phyloP scores from a whole-genome alignment of 23 tunicate genomes.

The Styela clava region DNA sequence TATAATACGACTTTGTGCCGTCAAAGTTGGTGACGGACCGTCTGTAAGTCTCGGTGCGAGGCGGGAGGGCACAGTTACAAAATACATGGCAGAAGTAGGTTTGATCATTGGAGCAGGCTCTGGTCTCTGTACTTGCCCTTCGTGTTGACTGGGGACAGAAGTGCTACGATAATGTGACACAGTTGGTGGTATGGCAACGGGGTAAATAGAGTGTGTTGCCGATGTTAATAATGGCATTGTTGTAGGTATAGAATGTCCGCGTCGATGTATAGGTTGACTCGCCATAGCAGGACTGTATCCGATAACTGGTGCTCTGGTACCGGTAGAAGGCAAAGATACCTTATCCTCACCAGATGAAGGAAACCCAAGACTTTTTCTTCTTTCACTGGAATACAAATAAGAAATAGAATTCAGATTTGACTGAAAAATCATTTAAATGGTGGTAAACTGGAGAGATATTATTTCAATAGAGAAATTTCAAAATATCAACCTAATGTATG shows the following conservation, averaged over 20 bases:
- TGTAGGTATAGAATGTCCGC: constrained; percentile 28
- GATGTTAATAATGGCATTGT: constrained; percentile 7
- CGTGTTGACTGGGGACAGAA: constrained; percentile 3
- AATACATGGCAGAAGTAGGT: constrained; percentile 17
- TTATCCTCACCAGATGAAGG: neutral
- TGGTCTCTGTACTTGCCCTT: neutral
- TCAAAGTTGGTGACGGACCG: constrained; percentile 23
- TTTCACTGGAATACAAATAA: neutral
- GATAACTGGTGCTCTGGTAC: neutral
- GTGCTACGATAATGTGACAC: constrained; percentile 24
- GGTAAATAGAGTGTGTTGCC: neutral
- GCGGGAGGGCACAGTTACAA: constrained; percentile 43
- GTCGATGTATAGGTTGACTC: constrained; percentile 26
- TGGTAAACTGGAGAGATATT: too few species aligned
- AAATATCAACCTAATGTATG: too few species aligned
- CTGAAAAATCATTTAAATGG: too few species aligned
- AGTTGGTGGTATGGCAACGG: neutral
- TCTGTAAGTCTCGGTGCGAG: constrained; percentile 39
- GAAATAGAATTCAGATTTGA: constrained; percentile 1
- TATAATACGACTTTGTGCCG: constrained; percentile 9
- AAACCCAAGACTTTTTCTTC: constrained; percentile 30
- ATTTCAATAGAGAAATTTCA: too few species aligned
- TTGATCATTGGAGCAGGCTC: neutral
- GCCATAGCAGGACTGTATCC: constrained; percentile 23
- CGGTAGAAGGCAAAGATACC: neutral